A percentile compares a stretch with the other conserved stretches of the same genome.
Evolutionary conservation across 2,888 invertebrate species (phyloP).

Genomic region (Oscheius onirici): DNA sequence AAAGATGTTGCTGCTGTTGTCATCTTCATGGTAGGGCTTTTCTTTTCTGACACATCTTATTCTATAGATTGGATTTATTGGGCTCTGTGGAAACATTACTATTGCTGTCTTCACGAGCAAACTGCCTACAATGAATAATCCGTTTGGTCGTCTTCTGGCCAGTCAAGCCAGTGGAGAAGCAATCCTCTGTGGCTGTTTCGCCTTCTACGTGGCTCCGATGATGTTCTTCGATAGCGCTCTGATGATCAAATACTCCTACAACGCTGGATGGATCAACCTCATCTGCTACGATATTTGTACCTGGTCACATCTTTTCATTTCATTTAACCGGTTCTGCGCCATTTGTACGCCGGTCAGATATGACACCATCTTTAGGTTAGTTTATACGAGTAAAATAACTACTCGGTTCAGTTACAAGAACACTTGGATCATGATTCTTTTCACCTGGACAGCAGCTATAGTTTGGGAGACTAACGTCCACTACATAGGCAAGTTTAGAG

Average conservation of each 20-base stretch:
- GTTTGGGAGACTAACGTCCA: conserved; percentile 4
- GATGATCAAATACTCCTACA: conserved; percentile 11
- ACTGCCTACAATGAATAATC: conserved; percentile 26
- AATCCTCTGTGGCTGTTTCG: conserved; percentile 15
- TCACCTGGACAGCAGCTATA: conserved; percentile 18
- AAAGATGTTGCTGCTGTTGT: conserved; percentile 13
- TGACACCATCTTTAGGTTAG: conserved; percentile 19
- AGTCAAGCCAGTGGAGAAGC: conserved; percentile 28
- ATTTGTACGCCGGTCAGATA: conserved; percentile 28
- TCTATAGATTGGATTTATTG: conserved; percentile 14
- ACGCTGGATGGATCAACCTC: conserved; percentile 30
- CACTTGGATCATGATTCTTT: conserved; percentile 12
- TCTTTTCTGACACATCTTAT: not conserved
- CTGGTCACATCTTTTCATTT: conserved; percentile 29
- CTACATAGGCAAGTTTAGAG: not conserved
- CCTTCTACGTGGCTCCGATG: conserved; percentile 30
- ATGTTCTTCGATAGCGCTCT: conserved; percentile 11
- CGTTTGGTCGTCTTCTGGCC: conserved; percentile 25
- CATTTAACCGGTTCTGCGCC: conserved; percentile 22
- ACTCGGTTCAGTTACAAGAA: conserved; percentile 12
- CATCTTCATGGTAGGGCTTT: conserved; percentile 14
- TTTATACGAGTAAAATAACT: not conserved
- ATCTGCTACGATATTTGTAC: conserved; percentile 34
- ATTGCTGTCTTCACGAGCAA: conserved; percentile 14
- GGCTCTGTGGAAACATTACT: not conserved